Conservation (phyloP, 1,140 invertebrate genomes). For the Acromyrmex charruanus region DNA sequence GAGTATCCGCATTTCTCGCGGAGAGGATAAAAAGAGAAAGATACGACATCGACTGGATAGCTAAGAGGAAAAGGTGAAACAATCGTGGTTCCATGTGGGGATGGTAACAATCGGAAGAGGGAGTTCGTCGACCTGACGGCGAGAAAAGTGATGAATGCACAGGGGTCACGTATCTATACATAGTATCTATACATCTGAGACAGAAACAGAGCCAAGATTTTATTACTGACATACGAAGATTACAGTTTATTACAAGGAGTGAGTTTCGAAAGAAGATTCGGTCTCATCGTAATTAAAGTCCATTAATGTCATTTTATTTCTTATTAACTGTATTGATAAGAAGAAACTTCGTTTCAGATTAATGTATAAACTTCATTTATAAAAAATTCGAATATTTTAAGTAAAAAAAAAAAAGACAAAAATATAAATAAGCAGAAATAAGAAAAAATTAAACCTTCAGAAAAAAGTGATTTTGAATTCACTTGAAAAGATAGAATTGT, state of each 20-base stretch:
- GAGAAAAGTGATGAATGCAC: background rate
- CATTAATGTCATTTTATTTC: background rate
- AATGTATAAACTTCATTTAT: background rate
- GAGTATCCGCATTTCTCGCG: slow-evolving; percentile 1
- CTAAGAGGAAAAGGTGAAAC: slow-evolving; percentile 14
- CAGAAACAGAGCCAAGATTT: slow-evolving; percentile 6
- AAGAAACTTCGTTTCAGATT: background rate
- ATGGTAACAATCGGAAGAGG: slow-evolving; percentile 6
- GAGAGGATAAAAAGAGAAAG: slow-evolving; percentile 38
- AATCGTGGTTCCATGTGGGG: slow-evolving; percentile 18
- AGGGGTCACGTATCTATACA: background rate
- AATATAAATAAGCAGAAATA: background rate
- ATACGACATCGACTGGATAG: slow-evolving; percentile 37
- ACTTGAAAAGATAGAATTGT: background rate
- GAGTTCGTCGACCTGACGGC: slow-evolving; percentile 12
- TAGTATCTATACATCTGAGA: background rate
- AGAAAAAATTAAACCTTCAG: background rate
- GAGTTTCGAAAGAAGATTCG: slow-evolving; percentile 1
- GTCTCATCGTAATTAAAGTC: background rate
- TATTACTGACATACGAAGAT: background rate
- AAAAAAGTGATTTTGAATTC: background rate
- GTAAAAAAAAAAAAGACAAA: background rate
- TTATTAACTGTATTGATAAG: background rate
- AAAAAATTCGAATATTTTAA: slow-evolving; percentile 10
- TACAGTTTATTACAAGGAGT: slow-evolving; percentile 1